Evolutionary conservation across 2,888 invertebrate species (phyloP).

Genomic region (Temnothorax ravouxi): DNA sequence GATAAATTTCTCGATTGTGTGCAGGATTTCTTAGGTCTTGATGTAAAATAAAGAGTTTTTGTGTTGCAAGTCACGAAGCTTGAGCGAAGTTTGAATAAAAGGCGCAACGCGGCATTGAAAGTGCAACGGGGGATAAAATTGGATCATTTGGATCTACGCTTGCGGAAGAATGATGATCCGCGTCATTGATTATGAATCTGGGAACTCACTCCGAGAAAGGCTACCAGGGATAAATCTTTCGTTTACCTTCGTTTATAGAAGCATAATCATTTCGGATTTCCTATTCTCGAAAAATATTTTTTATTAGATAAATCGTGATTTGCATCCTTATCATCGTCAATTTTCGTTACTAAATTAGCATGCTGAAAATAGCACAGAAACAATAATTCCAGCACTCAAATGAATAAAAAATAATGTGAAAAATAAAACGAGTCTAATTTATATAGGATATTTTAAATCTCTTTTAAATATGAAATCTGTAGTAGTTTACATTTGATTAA

Average conservation of each 20-base stretch:
- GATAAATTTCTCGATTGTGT: background rate
- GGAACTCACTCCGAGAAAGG: background rate
- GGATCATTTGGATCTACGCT: slow-evolving; percentile 36
- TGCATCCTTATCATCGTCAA: background rate
- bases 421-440: too few species aligned
- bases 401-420: too few species aligned
- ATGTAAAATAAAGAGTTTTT: background rate
- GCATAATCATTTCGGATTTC: background rate
- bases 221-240: background rate
- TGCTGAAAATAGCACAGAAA: background rate
- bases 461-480: too few species aligned
- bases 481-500: background rate
- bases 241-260: background rate
- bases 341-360: background rate
- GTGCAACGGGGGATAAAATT: slow-evolving; percentile 32
- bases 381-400: background rate
- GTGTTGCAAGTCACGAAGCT: slow-evolving; percentile 2
- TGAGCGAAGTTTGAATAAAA: slow-evolving; percentile 1
- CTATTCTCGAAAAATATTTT: background rate
- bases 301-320: background rate
- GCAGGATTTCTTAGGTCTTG: background rate
- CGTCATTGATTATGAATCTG: slow-evolving; percentile 34
- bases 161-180: slow-evolving; percentile 21
- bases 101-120: slow-evolving; percentile 23
- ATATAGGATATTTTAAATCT: too few species aligned